A percentile compares a stretch with the other conserved stretches of the same genome.
Conservation (phyloP, 2,797 vertebrate species). For the Mastacembelus armatus region DNA sequence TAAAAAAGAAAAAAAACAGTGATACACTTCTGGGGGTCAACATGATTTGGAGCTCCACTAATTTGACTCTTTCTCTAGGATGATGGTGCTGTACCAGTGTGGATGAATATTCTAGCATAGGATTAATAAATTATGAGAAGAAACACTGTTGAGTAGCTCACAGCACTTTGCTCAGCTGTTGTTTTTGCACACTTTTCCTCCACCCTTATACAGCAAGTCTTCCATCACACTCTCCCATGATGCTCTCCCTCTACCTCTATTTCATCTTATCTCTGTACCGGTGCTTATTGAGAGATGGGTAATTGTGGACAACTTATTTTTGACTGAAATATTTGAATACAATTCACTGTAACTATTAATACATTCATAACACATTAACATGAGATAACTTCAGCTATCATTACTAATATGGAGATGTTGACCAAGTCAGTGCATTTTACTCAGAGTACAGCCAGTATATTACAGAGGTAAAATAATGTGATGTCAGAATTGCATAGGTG, state of each 20-base stretch:
- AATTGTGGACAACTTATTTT: neutral
- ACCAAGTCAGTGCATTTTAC: neutral
- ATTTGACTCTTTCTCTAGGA: slow-evolving; percentile 47
- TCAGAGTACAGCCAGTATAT: neutral
- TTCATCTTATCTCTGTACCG: neutral
- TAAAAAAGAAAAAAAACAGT: slow-evolving; percentile 41
- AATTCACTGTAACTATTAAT: neutral
- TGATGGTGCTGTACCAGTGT: slow-evolving; percentile 36
- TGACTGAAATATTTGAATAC: neutral
- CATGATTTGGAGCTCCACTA: slow-evolving; percentile 55
- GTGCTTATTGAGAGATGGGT: neutral
- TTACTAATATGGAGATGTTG: neutral
- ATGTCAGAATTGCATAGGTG: no score
- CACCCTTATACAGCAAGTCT: slow-evolving; percentile 35
- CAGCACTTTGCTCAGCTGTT: slow-evolving; percentile 59
- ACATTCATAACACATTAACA: neutral
- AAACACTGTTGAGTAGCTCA: slow-evolving; percentile 55
- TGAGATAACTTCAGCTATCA: neutral
- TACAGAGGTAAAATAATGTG: no score
- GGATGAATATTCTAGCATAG: slow-evolving; percentile 71
- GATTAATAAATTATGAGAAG: slow-evolving; percentile 76
- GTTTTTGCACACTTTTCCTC: slow-evolving; percentile 48
- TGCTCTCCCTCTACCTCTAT: slow-evolving; percentile 19
- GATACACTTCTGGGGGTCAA: slow-evolving; percentile 35
- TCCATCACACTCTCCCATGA: slow-evolving; percentile 36